A percentile compares a stretch with the other conserved stretches of the same genome.
Conservation (phyloP, 2,888 invertebrate species). For the Eilema depressum region DNA sequence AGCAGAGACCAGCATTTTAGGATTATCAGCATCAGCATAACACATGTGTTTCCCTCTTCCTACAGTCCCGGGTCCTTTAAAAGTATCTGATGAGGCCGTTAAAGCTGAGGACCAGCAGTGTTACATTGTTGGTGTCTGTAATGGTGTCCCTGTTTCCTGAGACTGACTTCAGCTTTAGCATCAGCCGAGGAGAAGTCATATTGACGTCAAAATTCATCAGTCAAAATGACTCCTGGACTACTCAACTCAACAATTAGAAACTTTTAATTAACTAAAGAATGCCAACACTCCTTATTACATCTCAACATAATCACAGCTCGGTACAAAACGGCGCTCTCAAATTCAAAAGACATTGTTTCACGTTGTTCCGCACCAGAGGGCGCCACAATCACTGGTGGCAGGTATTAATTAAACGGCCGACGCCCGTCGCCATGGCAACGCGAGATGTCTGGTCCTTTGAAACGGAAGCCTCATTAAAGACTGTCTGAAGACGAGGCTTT, state of each 20-base stretch:
- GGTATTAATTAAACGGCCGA: constrained; percentile 19
- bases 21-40: too few species aligned
- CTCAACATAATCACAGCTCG: neutral
- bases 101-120: too few species aligned
- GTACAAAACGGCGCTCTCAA: neutral
- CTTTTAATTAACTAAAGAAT: neutral
- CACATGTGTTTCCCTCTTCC: too few species aligned
- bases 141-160: too few species aligned
- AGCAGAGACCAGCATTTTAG: too few species aligned
- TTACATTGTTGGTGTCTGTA: too few species aligned
- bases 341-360: neutral
- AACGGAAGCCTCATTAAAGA: constrained; percentile 21
- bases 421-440: constrained; percentile 18
- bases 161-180: too few species aligned
- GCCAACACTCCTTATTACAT: neutral
- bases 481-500: constrained; percentile 5
- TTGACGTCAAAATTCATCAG: neutral
- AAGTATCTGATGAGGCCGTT: too few species aligned
- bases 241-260: neutral
- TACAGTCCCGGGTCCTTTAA: too few species aligned
- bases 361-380: neutral
- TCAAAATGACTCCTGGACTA: neutral
- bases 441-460: constrained; percentile 28
- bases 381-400: neutral
- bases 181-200: too few species aligned